Base-by-base conservation (phyloP, 2,888 invertebrate genomes). In the Calliopum simillimum region DNA sequence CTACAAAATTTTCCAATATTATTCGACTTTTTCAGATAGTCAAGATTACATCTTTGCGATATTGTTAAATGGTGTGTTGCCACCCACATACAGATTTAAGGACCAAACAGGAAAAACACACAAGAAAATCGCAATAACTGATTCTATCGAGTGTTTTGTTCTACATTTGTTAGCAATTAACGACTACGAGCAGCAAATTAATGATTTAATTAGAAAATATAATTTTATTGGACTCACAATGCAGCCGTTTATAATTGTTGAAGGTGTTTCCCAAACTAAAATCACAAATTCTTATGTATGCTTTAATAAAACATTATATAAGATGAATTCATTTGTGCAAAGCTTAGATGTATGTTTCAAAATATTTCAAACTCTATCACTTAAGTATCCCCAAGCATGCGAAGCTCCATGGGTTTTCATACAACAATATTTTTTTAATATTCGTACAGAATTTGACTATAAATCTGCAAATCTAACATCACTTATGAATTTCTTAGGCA, bases 71-170 rank as follows among this genome's bases (percentile, higher is more conserved):
- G 51, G 51, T 4, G 16, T 51, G n/a, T 16, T 51, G n/a, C 51
- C 51, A 3, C 51, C 51, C 4, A 16, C n/a, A 21, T 51, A 11
- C 21, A 51, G 51, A n/a, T 51, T 51, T 51, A 4, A 51, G 21
- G 51, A 19, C n/a, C 16, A 16, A 12, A 12, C 16, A 11, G 51
- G 51, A 51, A 51, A 51, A 16, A 51, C 21, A 12, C n/a, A 21
- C 3, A 51, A 51, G 16, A 51, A 51, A 51, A 21, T 21, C 16
- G 16, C 51, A 25, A 74, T 76, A n/a, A 49, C 65, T 12, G 74
- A 75, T 59, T 74, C 74, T 12, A 71, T 73, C n/a, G 73, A 74
- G 65, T 73, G 74, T 66, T 75, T 75, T 41, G 23, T 75, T 46
- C 58, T 75, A 8, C 68, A 68, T 12, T 47, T 77, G 4, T 14